Evolutionary conservation across 2,113 vertebrate species (phyloP), one percentile per base, ranked within the genome.

Genomic region (Hydropotes inermis): DNA sequence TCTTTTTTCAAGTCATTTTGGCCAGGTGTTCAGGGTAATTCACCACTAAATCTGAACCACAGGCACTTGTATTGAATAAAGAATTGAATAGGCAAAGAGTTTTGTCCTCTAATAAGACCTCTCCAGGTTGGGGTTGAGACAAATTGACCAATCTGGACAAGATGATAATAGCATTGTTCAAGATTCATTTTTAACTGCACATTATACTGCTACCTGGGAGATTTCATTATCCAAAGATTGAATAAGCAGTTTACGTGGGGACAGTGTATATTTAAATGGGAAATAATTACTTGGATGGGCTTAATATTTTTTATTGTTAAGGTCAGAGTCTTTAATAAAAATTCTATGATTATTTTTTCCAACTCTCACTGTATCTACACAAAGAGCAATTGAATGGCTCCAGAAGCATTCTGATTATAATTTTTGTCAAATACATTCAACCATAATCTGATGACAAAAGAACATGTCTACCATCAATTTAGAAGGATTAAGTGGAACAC

Each of bases 41-140:
- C 81, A 85, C 30, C 61, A 95, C 76, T 94, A 94, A 98, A 89
- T 91, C 82, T 86, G 50, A 92, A 89, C 54, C 83, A 89, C 16
- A 33, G 28, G 11, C 64, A 14, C 82, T 96, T 67, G 10, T 58
- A 57, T 79, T 81, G 30, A 96, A 67, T 85, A 94, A 96, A 90
- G 64, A 95, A 91, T 78, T 92, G 33, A 70, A 88, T 93, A 43
- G 11, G 78, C 60, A 70, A 89, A 94, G 30, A 23, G 16, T 50
- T 90, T 96, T 95, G 64, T n/a, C 47, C 79, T 94, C 78, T 95
- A 93, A n/a, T 89, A 96, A 91, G 82, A 89, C 55, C 47, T 97
- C 30, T 94, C 27, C 47, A 91, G 28, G 30, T 79, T 96, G 43
- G 11, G 30, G 33, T 84, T 94, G 83, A 96, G 78, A 96, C 50